Evolutionary conservation across 2,113 vertebrate species (phyloP).

Genomic region (Microcebus lehilahytsara): DNA sequence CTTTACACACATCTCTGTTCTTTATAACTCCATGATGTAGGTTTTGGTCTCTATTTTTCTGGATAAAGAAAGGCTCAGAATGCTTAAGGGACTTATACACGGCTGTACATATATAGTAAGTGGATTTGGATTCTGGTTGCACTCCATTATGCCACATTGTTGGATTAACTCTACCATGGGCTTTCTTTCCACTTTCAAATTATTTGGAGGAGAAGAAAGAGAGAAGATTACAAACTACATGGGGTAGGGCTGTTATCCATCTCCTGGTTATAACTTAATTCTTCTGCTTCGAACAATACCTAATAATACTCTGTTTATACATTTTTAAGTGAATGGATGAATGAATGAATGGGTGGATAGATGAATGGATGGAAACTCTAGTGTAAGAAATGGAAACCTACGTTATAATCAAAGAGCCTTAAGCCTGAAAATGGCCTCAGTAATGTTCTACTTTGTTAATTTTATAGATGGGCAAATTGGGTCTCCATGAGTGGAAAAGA

Average conservation of each 20-base stretch:
- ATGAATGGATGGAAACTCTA: background rate
- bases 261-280: background rate
- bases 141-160: background rate
- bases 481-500: background rate
- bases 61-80: background rate
- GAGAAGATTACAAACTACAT: background rate
- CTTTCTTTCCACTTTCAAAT: background rate
- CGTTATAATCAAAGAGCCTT: background rate
- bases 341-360: background rate
- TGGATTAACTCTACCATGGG: background rate
- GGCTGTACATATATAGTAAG: background rate
- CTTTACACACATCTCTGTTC: background rate
- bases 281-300: background rate
- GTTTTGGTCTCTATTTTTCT: background rate
- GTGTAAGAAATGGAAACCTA: background rate
- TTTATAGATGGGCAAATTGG: background rate
- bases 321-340: background rate
- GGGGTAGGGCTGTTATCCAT: background rate
- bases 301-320: background rate
- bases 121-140: background rate
- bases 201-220: background rate
- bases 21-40: background rate
- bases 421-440: background rate
- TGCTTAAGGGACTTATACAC: background rate
- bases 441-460: background rate